Evolutionary conservation across 2,797 vertebrate genomes (phyloP), one percentile per base, ranked within the genome.

Genomic region (Todus mexicanus): DNA sequence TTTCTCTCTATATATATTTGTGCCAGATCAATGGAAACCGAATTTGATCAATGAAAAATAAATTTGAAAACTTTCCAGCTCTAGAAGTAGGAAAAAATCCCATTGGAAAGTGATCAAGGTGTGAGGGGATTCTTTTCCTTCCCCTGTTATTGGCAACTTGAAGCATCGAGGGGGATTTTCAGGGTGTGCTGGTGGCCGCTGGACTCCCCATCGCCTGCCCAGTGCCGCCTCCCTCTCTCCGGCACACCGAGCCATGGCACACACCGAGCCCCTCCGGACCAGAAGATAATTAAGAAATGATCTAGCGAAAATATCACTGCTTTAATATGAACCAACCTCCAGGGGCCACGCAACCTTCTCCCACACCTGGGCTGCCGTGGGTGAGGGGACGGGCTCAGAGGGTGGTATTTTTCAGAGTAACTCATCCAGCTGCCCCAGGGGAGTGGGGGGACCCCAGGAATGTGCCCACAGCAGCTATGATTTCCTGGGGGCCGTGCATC

Each of bases 401-500:
- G 5, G 11, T 0, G 2, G 56, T 6, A 40, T 51, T 59, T 66
- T 31, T 42, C 5, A 0, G 5, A 47, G 26, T 12, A 22, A 40
- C 0, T 5, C 20, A 12, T 31, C 31, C 42, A 3, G 37, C 19
- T n/a, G 53, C 53, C 12, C 54, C 20, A 33, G 54, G 15, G 25
- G 26, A 45, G 5, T 1, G 1, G 4, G 21, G 21, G 10, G 6
- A 69, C 35, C 56, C 4, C 0, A 69, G 45, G 12, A 11, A 33
- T 1, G 11, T 35, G 14, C 12, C 50, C 15, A 0, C 26, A 2
- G 17, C 5, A 25, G 18, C 20, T 70, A 54, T 2, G 4, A 21
- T 61, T 53, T 53, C 9, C 11, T 20, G 61, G 26, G 54, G 20
- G 61, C 17, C 4, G 0, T 10, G 61, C 48, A 19, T 10, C 63